A percentile compares a stretch with the other conserved stretches of the same genome.
These are phyloP conservation scores for Aegotheles bennettii DNA, from an alignment of 2,113 vertebrate species.

Conservation along the genomic window DNA sequence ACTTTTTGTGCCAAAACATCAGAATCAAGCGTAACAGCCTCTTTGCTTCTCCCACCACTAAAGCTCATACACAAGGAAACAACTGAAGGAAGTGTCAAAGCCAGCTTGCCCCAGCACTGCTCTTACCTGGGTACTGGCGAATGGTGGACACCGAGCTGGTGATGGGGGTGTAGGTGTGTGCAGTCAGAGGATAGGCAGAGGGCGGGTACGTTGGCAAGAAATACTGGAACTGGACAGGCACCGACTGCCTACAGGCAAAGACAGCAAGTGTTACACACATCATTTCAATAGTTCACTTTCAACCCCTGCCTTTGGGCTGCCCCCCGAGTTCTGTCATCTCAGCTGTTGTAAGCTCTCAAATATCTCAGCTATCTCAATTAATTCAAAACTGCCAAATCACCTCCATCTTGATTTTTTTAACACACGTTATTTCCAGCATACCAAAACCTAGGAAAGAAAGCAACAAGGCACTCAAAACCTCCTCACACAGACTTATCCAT, in stretches of 20 bases:
- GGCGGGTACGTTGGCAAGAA: conserved; percentile 90
- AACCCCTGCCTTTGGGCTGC: not conserved
- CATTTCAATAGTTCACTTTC: not conserved
- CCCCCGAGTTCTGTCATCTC: not conserved
- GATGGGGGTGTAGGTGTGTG: conserved; percentile 93
- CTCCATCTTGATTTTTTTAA: accelerated
- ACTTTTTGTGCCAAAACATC: not conserved
- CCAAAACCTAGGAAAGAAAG: not conserved
- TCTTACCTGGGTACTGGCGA: conserved; percentile 92
- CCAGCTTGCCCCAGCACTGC: accelerated
- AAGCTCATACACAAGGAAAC: accelerated
- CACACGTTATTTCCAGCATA: not conserved
- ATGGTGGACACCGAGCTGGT: conserved; percentile 96
- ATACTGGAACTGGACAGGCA: conserved; percentile 97
- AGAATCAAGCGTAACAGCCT: not conserved
- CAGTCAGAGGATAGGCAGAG: conserved; percentile 87
- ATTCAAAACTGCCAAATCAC: not conserved
- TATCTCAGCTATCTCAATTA: not conserved
- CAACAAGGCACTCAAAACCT: not conserved
- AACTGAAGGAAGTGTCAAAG: accelerated
- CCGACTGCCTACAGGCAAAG: conserved; percentile 77
- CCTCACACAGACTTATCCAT: not conserved
- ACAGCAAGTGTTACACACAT: not conserved
- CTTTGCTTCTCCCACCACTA: not conserved
- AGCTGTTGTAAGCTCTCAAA: not conserved